phyloP scores from a whole-genome alignment of 2,888 invertebrate genomes.

The Papilio elwesi region DNA sequence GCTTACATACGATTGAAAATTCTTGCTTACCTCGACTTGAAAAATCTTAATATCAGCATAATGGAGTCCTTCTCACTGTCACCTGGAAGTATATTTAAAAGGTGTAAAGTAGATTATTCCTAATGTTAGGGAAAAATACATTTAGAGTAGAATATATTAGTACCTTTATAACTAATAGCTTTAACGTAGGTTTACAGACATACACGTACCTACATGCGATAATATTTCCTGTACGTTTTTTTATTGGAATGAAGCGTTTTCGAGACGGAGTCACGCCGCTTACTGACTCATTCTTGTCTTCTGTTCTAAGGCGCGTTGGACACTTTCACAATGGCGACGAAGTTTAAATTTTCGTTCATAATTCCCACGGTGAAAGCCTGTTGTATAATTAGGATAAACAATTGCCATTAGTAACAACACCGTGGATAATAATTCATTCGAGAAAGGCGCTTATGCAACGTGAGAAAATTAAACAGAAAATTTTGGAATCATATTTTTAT shows the following conservation, averaged over 20 bases:
- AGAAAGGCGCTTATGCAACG: slow-evolving; percentile 17
- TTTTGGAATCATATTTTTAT: neutral
- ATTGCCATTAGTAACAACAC: slow-evolving; percentile 12
- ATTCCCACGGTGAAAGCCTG: slow-evolving; percentile 21
- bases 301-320: slow-evolving; percentile 48
- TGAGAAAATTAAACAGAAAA: slow-evolving; percentile 5
- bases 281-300: slow-evolving; percentile 65
- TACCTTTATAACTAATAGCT: slow-evolving; percentile 7
- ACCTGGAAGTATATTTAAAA: slow-evolving; percentile 29
- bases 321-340: slow-evolving; percentile 61
- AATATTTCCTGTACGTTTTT: slow-evolving; percentile 22
- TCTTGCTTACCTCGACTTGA: slow-evolving; percentile 57
- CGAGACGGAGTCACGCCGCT: slow-evolving; percentile 59
- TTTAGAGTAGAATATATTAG: neutral
- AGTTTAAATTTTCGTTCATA: slow-evolving; percentile 42
- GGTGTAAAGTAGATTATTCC: neutral
- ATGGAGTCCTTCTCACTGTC: slow-evolving; percentile 38
- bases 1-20: too few species aligned
- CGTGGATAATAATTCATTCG: slow-evolving; percentile 15
- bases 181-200: slow-evolving; percentile 47
- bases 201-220: slow-evolving; percentile 44
- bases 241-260: slow-evolving; percentile 44
- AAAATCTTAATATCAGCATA: slow-evolving; percentile 54
- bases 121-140: neutral
- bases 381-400: slow-evolving; percentile 26